A percentile compares a stretch with the other conserved stretches of the same genome.
Conservation (phyloP, 2,797 vertebrate species). For the Uromys caudimaculatus region DNA sequence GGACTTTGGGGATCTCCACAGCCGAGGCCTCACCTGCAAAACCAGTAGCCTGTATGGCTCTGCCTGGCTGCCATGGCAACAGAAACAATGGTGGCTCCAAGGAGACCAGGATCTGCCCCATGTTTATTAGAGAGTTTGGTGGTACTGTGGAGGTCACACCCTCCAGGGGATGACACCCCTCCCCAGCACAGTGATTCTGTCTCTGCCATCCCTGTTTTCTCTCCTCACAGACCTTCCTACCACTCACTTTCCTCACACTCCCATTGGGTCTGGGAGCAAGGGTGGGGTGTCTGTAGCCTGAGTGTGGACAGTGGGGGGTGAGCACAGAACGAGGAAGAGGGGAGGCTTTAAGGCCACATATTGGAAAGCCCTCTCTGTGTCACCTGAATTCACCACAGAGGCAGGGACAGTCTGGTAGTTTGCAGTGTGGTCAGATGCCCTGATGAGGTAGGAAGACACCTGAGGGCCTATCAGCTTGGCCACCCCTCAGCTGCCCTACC, state of each 20-base stretch:
- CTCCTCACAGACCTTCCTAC: too few relatives aligned
- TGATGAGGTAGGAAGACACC: too few relatives aligned
- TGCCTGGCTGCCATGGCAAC: neutral
- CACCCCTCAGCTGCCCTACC: rapidly evolving
- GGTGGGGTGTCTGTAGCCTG: rapidly evolving
- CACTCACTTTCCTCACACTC: rapidly evolving
- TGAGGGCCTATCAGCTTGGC: neutral
- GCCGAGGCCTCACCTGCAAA: neutral
- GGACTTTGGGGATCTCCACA: rapidly evolving
- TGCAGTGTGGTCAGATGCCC: neutral
- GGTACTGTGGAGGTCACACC: neutral
- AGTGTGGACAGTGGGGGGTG: neutral
- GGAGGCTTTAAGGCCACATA: too few relatives aligned
- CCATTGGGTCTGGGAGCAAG: neutral
- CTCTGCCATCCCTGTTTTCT: neutral
- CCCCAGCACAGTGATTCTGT: rapidly evolving
- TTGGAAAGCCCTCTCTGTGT: too few relatives aligned
- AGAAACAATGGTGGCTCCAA: too few relatives aligned
- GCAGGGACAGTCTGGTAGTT: rapidly evolving
- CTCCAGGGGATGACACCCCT: rapidly evolving
- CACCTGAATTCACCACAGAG: neutral
- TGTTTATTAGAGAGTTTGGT: too few relatives aligned
- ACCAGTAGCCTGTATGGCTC: neutral
- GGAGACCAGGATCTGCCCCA: rapidly evolving
- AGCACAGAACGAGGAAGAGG: neutral